Base-by-base conservation (phyloP, 2,888 invertebrate species). In the Agrochola macilenta region DNA sequence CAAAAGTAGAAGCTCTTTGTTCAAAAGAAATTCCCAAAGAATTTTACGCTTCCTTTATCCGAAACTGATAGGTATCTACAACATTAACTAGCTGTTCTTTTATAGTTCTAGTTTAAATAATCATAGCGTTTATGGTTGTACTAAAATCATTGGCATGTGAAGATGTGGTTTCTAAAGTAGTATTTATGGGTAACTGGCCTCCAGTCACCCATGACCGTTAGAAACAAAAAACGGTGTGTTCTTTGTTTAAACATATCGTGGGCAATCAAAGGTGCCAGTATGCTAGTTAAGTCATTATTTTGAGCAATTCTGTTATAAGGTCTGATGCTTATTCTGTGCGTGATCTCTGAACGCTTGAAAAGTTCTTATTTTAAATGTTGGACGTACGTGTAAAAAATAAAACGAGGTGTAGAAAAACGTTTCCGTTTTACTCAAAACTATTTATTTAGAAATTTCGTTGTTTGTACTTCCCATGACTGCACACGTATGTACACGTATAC, bases 201-300 rank as follows among this genome's bases (percentile, higher is more conserved):
- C 84, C 87, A 89, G 89, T 91, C 89, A 90, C 87, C 91, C 92
- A 89, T 90, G 87, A 90, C 90, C 84, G 78, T 74, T 76, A 69
- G n/a, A 46, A 80, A 74, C 35, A 74, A 85, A 89, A 79, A 81
- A 39, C n/a, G 7, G 58, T 69, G 65, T 86, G 81, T 88, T 91
- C 87, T 90, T 90, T 88, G 84, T 88, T 89, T 86, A 86, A 84
- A 89, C 81, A 81, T 72, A 81, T 80, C 71, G 79, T 80, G 89
- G 82, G 78, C 81, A 80, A 81, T 88, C 75, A 91, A 72, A 85
- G 78, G 87, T 87, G 85, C 86, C 74, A 79, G 87, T 80, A 88
- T 84, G 87, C 85, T 87, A 90, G 90, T 91, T 90, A 91, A 90
- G 91, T 90, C 79, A 90, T 92, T 91, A 91, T 88, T 84, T 81